Evolutionary conservation across 2,797 vertebrate species (phyloP), one percentile per base, ranked within the genome.

Genomic region (Cossypha heuglini): DNA sequence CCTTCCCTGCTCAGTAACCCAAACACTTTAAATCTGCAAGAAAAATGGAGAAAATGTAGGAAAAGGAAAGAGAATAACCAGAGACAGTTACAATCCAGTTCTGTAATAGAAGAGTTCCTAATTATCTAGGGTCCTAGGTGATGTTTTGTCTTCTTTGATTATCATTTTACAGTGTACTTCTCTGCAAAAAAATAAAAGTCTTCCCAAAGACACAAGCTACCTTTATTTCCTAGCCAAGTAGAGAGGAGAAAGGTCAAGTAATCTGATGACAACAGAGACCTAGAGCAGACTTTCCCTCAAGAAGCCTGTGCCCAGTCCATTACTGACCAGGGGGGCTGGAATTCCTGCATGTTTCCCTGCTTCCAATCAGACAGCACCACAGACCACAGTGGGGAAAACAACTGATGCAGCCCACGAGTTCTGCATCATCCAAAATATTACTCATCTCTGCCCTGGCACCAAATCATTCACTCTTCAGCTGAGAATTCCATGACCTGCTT

Each of bases 361-460:
- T 40, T 71, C 24, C 63, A 71, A 45, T 61, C 80, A 88, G 12
- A 51, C 77, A 75, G 31, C 77, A 87, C 16, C 75, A 93, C 46
- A 11, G 82, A 54, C 57, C 68, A 52, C 63, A 49, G 25, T 0
- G 0, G 8, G 54, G 54, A 59, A 67, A 78, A 75, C 52, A 80
- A 46, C 29, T 82, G 57, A 90, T 51, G 88, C 43, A 95, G 69
- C 67, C 58, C 71, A 54, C 19, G 33, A 88, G 57, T 51, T 69
- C n/a, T 91, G 58, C 25, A 20, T 45, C 55, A 16, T 92, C 87
- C 85, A 92, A 73, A 93, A 63, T 40, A 94, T 92, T 94, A 96
- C 72, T 96, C 90, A 74, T 61, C 86, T 86, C 86, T 90, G 75
- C 80, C 82, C 66, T 87, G 57, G 95, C 72, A 95, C 68, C 46